Base-by-base conservation (phyloP, 2,888 invertebrate species). In the Apeira syringaria region DNA sequence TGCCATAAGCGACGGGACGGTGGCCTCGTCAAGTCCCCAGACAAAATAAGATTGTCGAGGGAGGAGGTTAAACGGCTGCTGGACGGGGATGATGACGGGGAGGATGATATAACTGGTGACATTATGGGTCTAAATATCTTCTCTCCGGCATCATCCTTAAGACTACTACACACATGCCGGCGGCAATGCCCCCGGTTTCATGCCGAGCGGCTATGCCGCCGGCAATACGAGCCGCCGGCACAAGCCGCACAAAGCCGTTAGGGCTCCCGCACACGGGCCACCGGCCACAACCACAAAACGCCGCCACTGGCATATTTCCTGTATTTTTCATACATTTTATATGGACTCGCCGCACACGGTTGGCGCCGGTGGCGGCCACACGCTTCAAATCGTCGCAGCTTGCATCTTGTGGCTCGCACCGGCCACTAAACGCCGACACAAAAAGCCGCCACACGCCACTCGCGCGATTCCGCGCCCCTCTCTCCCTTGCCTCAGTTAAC, bases 281-380 rank as follows among this genome's bases (percentile, higher is more conserved):
- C 13, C 15, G 22, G 10, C 24, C 26, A 28, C 28, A 28, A 7
- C 28, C 28, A 28, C 28, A 6, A 7, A 6, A 6, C 7, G 18
- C 18, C 18, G 7, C 6, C 18, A 7, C 5, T 7, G 7, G 7
- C 18, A 4, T 6, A 4, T 20, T 20, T 6, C 5, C 18, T 6
- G 5, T 6, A 4, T 4, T 20, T 20, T 28, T 15, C 28, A 15
- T 28, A 28, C 6, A 28, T 53, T 37, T 41, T 54, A 43, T 39
- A 40, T 32, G 29, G 44, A 46, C 46, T 31, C 44, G 45, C 46
- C 44, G 44, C 47, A 46, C 44, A 52, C 48, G 50, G 50, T 50
- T 47, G 56, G 11, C 44, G 52, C 46, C 46, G 39, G 47, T 49
- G 44, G 46, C 54, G 32, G 52, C 49, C 50, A 50, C 47, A 40